Conservation (phyloP, 1,140 invertebrate species). For the Pseudomyrmex dendroicus region DNA sequence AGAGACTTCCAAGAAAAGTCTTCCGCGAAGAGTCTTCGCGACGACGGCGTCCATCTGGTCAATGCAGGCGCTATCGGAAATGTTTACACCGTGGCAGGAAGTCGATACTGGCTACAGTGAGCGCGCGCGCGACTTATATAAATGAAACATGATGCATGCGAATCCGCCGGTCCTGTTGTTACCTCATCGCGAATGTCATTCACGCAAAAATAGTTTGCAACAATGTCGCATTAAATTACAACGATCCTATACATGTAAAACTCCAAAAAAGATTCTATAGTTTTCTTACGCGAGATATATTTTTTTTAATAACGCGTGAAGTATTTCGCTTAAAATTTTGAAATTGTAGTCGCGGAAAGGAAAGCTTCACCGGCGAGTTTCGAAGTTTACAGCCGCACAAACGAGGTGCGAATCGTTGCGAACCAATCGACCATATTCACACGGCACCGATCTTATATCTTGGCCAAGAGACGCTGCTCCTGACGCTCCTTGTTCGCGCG, state of each 20-base stretch:
- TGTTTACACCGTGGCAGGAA: constrained; percentile 16
- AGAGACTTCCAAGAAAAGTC: constrained; percentile 19
- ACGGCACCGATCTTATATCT: constrained; percentile 70
- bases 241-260: neutral
- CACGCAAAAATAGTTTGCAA: neutral
- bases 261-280: neutral
- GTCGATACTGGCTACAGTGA: neutral
- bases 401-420: constrained; percentile 21
- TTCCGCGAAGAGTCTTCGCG: constrained; percentile 35
- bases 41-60: constrained; percentile 28
- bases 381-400: neutral
- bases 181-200: neutral
- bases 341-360: neutral
- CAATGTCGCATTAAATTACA: neutral
- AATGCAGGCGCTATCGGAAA: constrained; percentile 19
- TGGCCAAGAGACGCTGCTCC: constrained; percentile 57
- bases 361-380: neutral
- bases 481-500: constrained; percentile 69
- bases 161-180: neutral
- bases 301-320: neutral
- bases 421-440: constrained; percentile 55
- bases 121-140: neutral
- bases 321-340: neutral
- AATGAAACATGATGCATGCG: constrained; percentile 5
- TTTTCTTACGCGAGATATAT: neutral